These are phyloP conservation scores for Palythoa heliodiscus DNA, from an alignment of 92 coral and sea anemone genomes.

Conservation along the genomic window DNA sequence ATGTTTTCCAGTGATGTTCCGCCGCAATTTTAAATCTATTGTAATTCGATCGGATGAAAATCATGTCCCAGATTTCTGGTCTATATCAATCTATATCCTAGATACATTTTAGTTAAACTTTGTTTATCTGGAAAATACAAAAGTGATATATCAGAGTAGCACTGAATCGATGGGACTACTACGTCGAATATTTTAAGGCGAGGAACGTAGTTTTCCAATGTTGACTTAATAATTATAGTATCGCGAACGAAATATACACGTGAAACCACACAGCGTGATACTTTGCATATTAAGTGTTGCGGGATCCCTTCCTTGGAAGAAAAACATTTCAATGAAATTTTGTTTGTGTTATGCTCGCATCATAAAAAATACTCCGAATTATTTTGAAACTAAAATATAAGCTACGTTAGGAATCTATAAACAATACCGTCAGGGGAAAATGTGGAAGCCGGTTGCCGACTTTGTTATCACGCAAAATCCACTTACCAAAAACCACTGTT, in stretches of 20 bases:
- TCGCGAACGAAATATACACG: too few species aligned
- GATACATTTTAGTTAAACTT: too few species aligned
- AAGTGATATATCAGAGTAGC: slow-evolving; percentile 3
- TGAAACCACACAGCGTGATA: not conserved
- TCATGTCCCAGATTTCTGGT: too few species aligned
- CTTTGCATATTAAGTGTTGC: not conserved
- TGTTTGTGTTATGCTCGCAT: not conserved
- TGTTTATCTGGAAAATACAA: not conserved
- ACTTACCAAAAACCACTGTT: slow-evolving; percentile 96
- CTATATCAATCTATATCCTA: not conserved
- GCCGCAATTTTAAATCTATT: too few species aligned
- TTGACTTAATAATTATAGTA: too few species aligned
- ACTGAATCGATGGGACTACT: not conserved
- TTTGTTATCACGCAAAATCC: not conserved
- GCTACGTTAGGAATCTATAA: not conserved
- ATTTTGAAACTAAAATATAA: not conserved
- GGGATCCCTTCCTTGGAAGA: not conserved
- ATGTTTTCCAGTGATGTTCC: too few species aligned
- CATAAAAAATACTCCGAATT: not conserved
- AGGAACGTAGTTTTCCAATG: not conserved
- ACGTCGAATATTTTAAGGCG: slow-evolving; percentile 1
- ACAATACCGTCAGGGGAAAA: not conserved
- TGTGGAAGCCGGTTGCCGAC: too few species aligned
- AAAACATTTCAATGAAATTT: not conserved
- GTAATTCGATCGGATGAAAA: too few species aligned